These are phyloP conservation scores for Leucoptera coffeella DNA, from an alignment of 2,888 invertebrate genomes.

Conservation along the genomic window DNA sequence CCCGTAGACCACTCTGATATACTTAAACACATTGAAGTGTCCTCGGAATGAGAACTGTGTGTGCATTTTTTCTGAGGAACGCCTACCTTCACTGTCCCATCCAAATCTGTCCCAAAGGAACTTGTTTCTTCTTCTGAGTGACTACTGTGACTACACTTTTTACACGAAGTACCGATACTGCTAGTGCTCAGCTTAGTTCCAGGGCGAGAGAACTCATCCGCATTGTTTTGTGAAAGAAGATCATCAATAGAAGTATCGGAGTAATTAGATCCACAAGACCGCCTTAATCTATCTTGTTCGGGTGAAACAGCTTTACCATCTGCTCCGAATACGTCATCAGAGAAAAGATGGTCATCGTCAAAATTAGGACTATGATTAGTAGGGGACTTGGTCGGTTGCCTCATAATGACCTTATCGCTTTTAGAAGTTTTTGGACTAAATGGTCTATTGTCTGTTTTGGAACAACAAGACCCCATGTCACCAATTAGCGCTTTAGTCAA, in stretches of 20 bases:
- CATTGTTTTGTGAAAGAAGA: conserved; percentile 51
- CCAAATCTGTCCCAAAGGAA: conserved; percentile 71
- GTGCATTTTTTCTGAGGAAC: conserved; percentile 79
- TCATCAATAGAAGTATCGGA: conserved; percentile 61
- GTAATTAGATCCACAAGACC: conserved; percentile 53
- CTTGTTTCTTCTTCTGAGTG: conserved; percentile 72
- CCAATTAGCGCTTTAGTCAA: conserved; percentile 41
- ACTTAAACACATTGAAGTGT: conserved; percentile 79
- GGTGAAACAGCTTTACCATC: conserved; percentile 56
- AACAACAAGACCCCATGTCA: conserved; percentile 38
- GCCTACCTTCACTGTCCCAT: conserved; percentile 76
- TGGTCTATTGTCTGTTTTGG: conserved; percentile 30
- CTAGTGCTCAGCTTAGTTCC: conserved; percentile 41
- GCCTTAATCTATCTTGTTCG: conserved; percentile 36
- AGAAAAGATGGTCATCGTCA: conserved; percentile 53
- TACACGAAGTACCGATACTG: conserved; percentile 47
- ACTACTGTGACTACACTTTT: conserved; percentile 62
- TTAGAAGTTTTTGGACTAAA: conserved; percentile 24
- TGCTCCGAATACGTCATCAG: conserved; percentile 57
- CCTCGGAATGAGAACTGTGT: conserved; percentile 79
- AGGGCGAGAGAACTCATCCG: conserved; percentile 51
- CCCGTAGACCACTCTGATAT: conserved; percentile 87
- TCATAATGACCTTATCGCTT: conserved; percentile 53
- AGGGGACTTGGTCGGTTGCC: conserved; percentile 56
- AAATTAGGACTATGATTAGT: conserved; percentile 55